A percentile compares a stretch with the other conserved stretches of the same genome.
phyloP scores from a whole-genome alignment of 2,888 invertebrate species.

The Pharmacophagus antenor region DNA sequence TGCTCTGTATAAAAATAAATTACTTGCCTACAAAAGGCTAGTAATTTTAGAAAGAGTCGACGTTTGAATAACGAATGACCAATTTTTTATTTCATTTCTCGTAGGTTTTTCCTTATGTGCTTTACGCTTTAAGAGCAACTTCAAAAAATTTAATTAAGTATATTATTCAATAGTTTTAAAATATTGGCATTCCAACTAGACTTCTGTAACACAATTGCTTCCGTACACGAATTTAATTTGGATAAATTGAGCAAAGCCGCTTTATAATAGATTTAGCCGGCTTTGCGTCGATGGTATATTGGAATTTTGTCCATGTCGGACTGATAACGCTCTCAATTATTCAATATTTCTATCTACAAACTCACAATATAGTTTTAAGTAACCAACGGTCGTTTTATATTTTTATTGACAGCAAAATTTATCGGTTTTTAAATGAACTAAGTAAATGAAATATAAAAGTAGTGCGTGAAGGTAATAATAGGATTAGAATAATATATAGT shows the following conservation, averaged over 20 bases:
- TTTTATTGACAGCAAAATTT: background rate
- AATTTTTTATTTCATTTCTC: background rate
- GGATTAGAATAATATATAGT: too few relatives aligned
- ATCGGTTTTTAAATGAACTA: too few relatives aligned
- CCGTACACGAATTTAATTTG: constrained; percentile 43
- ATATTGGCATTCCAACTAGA: background rate
- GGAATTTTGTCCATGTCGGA: constrained; percentile 47
- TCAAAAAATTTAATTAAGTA: too few relatives aligned
- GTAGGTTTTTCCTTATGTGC: background rate
- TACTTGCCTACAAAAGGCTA: background rate
- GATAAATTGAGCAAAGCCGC: constrained; percentile 49
- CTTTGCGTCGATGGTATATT: constrained; percentile 43
- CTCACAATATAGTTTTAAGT: constrained; percentile 34
- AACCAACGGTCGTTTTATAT: background rate
- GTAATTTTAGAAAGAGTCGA: background rate
- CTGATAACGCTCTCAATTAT: constrained; percentile 47
- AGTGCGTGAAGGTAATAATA: too few relatives aligned
- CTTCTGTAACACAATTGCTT: constrained; percentile 8
- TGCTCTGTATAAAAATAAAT: background rate
- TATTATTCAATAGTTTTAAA: too few relatives aligned
- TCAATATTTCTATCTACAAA: constrained; percentile 39
- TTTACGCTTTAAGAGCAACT: too few relatives aligned
- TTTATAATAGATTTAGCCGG: constrained; percentile 50
- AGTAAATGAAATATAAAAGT: too few relatives aligned
- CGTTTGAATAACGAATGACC: background rate